Evolutionary conservation across 1,140 invertebrate species (phyloP).

Genomic region (Drepana arcuata): DNA sequence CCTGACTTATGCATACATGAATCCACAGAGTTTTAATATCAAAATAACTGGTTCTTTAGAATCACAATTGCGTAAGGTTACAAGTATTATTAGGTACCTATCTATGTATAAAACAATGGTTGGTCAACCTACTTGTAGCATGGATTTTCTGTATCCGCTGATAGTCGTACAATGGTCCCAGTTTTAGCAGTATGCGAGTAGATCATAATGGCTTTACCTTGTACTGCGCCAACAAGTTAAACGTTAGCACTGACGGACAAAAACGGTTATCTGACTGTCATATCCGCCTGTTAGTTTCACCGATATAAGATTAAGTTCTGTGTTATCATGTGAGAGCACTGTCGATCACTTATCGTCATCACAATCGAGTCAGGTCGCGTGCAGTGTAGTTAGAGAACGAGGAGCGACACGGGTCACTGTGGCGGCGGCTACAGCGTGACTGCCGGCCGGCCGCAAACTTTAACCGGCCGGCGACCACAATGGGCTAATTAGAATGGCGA

Average conservation of each 20-base stretch:
- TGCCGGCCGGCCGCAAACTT: constrained; percentile 52
- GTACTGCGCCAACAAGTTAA: constrained; percentile 33
- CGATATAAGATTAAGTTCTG: constrained; percentile 21
- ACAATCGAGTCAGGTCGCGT: constrained; percentile 43
- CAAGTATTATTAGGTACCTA: background rate
- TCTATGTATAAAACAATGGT: background rate
- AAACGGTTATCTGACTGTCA: constrained; percentile 21
- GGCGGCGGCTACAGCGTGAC: constrained; percentile 45
- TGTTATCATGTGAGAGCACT: constrained; percentile 42
- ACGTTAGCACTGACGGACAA: constrained; percentile 20
- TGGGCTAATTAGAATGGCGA: constrained; percentile 69
- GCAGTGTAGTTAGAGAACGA: constrained; percentile 14
- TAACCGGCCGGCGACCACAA: constrained; percentile 60
- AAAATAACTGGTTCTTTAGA: too few species aligned
- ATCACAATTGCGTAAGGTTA: constrained; percentile 2
- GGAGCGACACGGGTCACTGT: constrained; percentile 31
- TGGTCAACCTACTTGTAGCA: constrained; percentile 20
- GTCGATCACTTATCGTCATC: constrained; percentile 58
- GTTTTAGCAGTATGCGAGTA: constrained; percentile 48
- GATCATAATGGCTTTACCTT: constrained; percentile 58
- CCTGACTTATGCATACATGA: too few species aligned
- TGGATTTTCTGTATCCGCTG: constrained; percentile 29
- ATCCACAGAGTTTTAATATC: too few species aligned
- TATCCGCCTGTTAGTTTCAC: constrained; percentile 34
- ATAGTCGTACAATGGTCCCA: constrained; percentile 47